Evolutionary conservation across 2,888 invertebrate genomes (phyloP).

Genomic region (Alitta virens): DNA sequence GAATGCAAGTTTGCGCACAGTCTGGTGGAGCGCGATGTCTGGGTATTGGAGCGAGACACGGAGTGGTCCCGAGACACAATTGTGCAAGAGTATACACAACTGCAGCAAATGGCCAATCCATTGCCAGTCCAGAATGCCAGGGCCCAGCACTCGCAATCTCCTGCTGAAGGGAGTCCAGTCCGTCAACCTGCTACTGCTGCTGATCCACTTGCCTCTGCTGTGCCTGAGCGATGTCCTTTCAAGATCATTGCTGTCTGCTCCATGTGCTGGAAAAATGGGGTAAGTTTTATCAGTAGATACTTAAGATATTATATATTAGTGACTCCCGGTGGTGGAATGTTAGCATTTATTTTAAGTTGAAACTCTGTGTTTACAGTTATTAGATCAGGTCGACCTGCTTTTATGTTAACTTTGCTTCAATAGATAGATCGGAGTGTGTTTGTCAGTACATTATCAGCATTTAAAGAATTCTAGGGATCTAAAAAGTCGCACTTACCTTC

Average conservation of each 20-base stretch:
- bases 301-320: neutral
- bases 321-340: too few relatives aligned
- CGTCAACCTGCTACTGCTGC: conserved; percentile 1
- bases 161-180: neutral
- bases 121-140: neutral
- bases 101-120: neutral
- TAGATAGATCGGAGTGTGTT: too few relatives aligned
- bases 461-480: too few relatives aligned
- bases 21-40: conserved; percentile 47
- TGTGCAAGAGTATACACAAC: conserved; percentile 19
- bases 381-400: too few relatives aligned
- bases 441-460: too few relatives aligned
- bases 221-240: conserved; percentile 31
- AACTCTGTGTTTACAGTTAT: too few relatives aligned
- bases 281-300: neutral
- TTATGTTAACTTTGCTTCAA: too few relatives aligned
- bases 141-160: neutral
- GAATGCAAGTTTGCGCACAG: conserved; percentile 47
- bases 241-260: conserved; percentile 39
- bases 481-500: too few relatives aligned
- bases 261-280: conserved; percentile 44
- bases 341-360: too few relatives aligned
- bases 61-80: conserved; percentile 37
- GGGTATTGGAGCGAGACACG: conserved; percentile 48
- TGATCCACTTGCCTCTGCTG: conserved; percentile 4